Conservation (phyloP, 2,888 invertebrate genomes). For the Acholoe squamosa region DNA sequence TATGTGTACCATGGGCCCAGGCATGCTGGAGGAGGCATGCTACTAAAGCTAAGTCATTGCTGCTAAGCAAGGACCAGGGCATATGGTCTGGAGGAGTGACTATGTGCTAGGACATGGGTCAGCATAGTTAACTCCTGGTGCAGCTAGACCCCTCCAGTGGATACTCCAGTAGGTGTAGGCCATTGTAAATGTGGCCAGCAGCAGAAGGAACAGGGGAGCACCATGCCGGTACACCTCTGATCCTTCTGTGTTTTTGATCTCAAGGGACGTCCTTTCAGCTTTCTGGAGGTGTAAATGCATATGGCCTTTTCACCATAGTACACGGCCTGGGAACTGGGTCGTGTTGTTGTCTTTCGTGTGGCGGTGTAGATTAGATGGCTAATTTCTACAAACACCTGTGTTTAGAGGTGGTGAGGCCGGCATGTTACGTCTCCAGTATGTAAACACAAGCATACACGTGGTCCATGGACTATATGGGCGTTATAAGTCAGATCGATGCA, state of each 20-base stretch:
- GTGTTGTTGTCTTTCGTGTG: constrained; percentile 9
- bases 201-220: neutral
- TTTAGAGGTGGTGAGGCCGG: neutral
- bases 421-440: neutral
- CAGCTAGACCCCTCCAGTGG: neutral
- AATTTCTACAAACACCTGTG: constrained; percentile 18
- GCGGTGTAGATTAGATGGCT: neutral
- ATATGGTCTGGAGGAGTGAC: neutral
- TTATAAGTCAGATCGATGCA: neutral
- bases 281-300: too few species aligned
- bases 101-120: neutral
- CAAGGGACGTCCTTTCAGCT: neutral
- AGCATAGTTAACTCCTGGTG: neutral
- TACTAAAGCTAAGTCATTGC: neutral
- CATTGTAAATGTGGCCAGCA: neutral
- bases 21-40: neutral
- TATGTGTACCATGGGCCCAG: neutral
- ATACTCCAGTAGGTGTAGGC: neutral
- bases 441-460: neutral
- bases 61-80: neutral
- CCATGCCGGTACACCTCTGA: neutral
- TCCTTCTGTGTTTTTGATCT: constrained; percentile 7
- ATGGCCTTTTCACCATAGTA: too few species aligned
- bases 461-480: neutral
- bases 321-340: neutral